phyloP scores from a whole-genome alignment of 2,888 invertebrate genomes.

The Drosophila dives region DNA sequence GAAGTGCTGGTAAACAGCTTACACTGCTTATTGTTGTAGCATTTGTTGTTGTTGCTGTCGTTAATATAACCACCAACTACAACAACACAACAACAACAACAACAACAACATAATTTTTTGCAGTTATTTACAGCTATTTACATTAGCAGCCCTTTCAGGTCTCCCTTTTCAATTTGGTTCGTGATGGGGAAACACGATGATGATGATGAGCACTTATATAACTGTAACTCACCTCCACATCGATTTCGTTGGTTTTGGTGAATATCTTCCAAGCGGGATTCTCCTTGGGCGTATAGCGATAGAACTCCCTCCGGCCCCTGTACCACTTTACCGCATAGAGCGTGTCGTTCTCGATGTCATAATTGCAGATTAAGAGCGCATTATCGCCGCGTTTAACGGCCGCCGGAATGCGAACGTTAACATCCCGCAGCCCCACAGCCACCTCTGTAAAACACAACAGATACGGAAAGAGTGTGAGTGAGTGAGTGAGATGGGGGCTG shows the following conservation, averaged over 20 bases:
- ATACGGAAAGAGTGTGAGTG: conserved; percentile 6
- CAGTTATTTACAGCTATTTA: conserved; percentile 65
- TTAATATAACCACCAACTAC: conserved; percentile 44
- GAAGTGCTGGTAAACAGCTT: conserved; percentile 46
- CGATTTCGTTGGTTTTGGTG: conserved; percentile 88
- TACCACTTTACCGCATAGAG: conserved; percentile 96
- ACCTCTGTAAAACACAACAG: conserved; percentile 70
- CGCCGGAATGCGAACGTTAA: conserved; percentile 88
- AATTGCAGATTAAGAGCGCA: conserved; percentile 89
- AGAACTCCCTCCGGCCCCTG: conserved; percentile 92
- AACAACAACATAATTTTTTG: conserved; percentile 8
- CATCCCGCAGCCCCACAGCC: conserved; percentile 86
- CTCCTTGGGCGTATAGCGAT: conserved; percentile 92
- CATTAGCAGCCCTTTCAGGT: conserved; percentile 56
- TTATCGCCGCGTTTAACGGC: conserved; percentile 89
- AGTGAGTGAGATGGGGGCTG: conserved; percentile 8
- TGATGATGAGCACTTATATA: conserved; percentile 26
- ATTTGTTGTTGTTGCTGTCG: conserved; percentile 39
- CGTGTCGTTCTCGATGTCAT: conserved; percentile 92
- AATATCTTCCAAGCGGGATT: conserved; percentile 90
- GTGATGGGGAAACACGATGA: conserved; percentile 32
- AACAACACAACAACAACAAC: conserved; percentile 11
- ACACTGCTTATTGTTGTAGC: conserved; percentile 21
- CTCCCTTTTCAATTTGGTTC: conserved; percentile 39
- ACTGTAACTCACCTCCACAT: conserved; percentile 89